Evolutionary conservation across 2,797 vertebrate species (phyloP), one percentile per base, ranked within the genome.

Genomic region (Melanogrammus aeglefinus): DNA sequence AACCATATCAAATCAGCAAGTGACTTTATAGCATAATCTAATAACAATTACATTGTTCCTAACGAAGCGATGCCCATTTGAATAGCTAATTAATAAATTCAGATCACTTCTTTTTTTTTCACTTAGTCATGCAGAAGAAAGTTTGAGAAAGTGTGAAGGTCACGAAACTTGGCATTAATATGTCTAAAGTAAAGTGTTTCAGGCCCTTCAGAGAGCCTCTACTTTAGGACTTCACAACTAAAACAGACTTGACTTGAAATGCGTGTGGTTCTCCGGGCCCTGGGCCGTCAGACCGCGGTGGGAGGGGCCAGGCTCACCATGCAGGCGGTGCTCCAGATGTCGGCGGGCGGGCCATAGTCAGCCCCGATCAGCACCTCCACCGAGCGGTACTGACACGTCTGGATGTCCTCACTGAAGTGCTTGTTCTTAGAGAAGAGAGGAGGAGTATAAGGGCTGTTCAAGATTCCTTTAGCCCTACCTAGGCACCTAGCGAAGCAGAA

Each of bases 391-490:
- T 97, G 96, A 80, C 96, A 94, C 0, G 96, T 97, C 92, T 97
- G 97, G 87, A 98, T 98, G 87, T 97, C 97, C 77, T 98, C 96
- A 1, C 95, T 96, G 89, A 98, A 98, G 89, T 98, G 97, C 85
- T 97, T 96, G 90, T 97, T 93, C 97, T 98, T 1, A 44, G 41
- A 13, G 41, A 44, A 14, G 10, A 44, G 13, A 13, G 12, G 41
- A 44, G 41, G 10, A 44, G 12, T 2, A 44, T 44, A 4, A 13
- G 13, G 41, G 41, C 10, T 39, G 7, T 12, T 66, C 63, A 27
- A 0, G 63, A 12, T 27, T 27, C 63, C 63, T 66, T 27, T 27
- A 66, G 24, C 63, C 63, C n/a, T 2, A n/a, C 21, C 57, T 8
- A 24, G 7, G 7, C 2, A n/a, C n/a, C 47, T 21, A 57, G n/a